Conservation (phyloP, 2,888 invertebrate species). For the Shargacucullia verbasci region DNA sequence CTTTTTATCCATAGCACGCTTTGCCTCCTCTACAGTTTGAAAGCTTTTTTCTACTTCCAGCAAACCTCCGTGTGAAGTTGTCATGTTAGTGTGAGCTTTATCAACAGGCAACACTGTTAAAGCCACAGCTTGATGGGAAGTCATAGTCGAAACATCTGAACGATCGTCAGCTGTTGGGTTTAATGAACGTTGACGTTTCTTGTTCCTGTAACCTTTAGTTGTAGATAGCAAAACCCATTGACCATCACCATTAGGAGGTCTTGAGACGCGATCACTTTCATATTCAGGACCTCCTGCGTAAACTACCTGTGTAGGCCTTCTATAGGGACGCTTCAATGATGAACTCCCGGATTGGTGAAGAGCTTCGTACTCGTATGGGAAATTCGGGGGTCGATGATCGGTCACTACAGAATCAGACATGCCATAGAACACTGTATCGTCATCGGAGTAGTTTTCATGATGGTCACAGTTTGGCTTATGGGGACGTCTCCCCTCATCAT, state of each 20-base stretch:
- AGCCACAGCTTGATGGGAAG: slow-evolving; percentile 88
- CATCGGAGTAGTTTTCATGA: slow-evolving; percentile 72
- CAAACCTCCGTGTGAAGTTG: slow-evolving; percentile 92
- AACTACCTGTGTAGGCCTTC: slow-evolving; percentile 84
- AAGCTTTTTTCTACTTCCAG: slow-evolving; percentile 93
- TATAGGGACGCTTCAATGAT: slow-evolving; percentile 74
- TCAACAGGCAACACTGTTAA: slow-evolving; percentile 93
- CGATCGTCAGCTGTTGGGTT: slow-evolving; percentile 66
- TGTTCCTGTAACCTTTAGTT: slow-evolving; percentile 92
- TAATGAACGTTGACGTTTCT: slow-evolving; percentile 82
- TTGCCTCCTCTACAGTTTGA: slow-evolving; percentile 91
- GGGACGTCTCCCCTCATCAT: slow-evolving; percentile 81
- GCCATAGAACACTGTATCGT: slow-evolving; percentile 77
- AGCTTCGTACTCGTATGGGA: slow-evolving; percentile 84
- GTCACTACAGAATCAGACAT: slow-evolving; percentile 83
- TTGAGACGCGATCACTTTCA: slow-evolving; percentile 86
- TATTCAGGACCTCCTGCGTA: slow-evolving; percentile 82
- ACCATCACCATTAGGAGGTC: slow-evolving; percentile 92
- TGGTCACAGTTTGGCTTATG: slow-evolving; percentile 82
- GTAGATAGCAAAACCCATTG: slow-evolving; percentile 94
- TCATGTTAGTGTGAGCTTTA: slow-evolving; percentile 90
- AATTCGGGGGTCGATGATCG: slow-evolving; percentile 84
- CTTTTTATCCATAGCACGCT: slow-evolving; percentile 78
- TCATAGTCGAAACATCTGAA: slow-evolving; percentile 71
- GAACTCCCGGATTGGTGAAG: slow-evolving; percentile 72